Evolutionary conservation across 2,797 vertebrate genomes (phyloP).

Genomic region (Heteromormyrus szaboi): DNA sequence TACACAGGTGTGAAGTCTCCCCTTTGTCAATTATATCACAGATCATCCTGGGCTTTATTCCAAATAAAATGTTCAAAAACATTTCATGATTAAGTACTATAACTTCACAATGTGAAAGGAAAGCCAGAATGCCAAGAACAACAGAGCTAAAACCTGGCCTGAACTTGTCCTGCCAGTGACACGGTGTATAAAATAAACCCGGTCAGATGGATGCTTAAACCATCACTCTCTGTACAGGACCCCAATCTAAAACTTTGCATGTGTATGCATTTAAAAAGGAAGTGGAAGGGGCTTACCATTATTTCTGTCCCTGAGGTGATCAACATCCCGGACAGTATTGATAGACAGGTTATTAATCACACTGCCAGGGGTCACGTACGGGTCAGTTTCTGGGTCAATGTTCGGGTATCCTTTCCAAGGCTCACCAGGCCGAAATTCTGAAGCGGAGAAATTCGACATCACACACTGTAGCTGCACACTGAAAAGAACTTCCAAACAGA

Average conservation of each 20-base stretch:
- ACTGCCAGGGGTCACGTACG: slow-evolving; percentile 98
- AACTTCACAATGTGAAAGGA: not conserved
- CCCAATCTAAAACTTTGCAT: not conserved
- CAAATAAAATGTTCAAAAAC: not conserved
- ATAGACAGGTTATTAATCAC: slow-evolving; percentile 99
- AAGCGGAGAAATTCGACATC: not conserved
- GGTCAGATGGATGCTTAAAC: not conserved
- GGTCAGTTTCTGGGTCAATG: slow-evolving; percentile 99
- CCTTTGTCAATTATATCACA: not conserved
- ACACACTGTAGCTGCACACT: not conserved
- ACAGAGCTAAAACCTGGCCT: not conserved
- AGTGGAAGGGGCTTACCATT: slow-evolving; percentile 65
- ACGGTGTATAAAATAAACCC: not conserved
- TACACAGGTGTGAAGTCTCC: not conserved
- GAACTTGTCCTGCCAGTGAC: not conserved
- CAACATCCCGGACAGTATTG: slow-evolving; percentile 98
- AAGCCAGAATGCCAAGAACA: not conserved
- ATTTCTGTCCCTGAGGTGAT: slow-evolving; percentile 99
- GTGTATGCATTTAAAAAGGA: not conserved
- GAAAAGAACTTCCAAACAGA: not conserved
- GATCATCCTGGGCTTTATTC: not conserved
- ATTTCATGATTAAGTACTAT: not conserved
- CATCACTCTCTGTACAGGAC: not conserved
- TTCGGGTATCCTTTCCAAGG: slow-evolving; percentile 99
- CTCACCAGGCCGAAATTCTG: slow-evolving; percentile 98